Evolutionary conservation across 2,113 vertebrate genomes (phyloP).

Genomic region (Apteryx owenii): DNA sequence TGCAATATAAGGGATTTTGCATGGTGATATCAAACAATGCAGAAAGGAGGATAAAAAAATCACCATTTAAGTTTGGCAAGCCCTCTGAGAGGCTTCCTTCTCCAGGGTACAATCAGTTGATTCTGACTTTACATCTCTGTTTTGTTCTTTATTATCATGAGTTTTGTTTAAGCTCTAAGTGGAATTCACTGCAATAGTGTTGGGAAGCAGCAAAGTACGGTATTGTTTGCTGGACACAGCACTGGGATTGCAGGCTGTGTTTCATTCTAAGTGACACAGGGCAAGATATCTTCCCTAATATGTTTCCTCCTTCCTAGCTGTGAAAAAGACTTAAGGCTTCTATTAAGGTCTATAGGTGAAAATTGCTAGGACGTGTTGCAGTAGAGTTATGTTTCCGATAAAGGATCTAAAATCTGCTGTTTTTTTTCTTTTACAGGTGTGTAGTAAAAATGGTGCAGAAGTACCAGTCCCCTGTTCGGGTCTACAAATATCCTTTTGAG

Average conservation of each 20-base stretch:
- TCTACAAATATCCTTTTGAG: conserved; percentile 89
- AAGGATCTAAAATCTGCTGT: not conserved
- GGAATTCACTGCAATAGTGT: not conserved
- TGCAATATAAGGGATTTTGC: not conserved
- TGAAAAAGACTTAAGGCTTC: not conserved
- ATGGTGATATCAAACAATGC: not conserved
- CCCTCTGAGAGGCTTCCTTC: not conserved
- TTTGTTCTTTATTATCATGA: not conserved
- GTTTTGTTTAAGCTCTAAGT: not conserved
- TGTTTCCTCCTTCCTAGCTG: not conserved
- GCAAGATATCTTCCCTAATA: not conserved
- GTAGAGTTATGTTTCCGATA: not conserved
- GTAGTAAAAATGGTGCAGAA: conserved; percentile 86
- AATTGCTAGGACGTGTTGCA: accelerated
- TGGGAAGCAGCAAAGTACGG: not conserved
- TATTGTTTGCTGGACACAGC: accelerated
- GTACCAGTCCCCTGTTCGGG: conserved; percentile 85
- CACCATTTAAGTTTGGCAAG: not conserved
- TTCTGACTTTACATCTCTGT: not conserved
- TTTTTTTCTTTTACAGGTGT: not conserved
- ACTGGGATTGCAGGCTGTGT: not conserved
- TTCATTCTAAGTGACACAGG: not conserved
- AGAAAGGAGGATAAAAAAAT: not conserved
- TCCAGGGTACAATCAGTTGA: not conserved
- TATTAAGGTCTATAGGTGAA: not conserved